Conservation (phyloP, 1,140 invertebrate species). For the Grapholita molesta region DNA sequence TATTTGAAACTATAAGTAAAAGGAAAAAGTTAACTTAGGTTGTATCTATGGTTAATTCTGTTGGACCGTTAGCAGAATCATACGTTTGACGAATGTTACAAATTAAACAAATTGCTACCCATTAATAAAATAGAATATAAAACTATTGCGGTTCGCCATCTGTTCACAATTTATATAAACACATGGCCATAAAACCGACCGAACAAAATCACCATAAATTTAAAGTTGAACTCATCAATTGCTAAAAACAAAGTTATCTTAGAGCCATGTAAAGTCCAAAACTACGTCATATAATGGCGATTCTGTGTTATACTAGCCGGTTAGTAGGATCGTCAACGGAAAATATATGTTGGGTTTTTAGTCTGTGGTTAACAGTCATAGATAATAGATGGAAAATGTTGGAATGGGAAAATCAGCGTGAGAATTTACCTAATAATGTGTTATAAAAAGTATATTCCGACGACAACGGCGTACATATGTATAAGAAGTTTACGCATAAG, state of each 20-base stretch:
- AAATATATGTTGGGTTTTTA: background rate
- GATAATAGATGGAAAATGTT: background rate
- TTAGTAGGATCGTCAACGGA: background rate
- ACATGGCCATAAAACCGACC: background rate
- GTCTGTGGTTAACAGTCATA: background rate
- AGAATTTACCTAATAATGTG: background rate
- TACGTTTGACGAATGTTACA: background rate
- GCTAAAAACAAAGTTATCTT: background rate
- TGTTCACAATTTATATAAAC: background rate
- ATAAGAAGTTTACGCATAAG: no score
- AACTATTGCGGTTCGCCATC: background rate
- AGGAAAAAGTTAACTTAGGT: no score
- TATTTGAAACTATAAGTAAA: no score
- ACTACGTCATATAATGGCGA: background rate
- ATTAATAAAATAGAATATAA: background rate
- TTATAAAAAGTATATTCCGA: background rate
- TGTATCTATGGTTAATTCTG: background rate
- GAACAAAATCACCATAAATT: background rate
- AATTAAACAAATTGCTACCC: background rate
- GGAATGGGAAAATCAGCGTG: background rate
- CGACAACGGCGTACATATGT: background rate
- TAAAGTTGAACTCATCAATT: background rate
- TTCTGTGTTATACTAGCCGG: background rate
- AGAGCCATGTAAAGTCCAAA: background rate
- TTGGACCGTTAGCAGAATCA: background rate